Evolutionary conservation across 2,888 invertebrate species (phyloP), one percentile per base, ranked within the genome.

Genomic region (Zygaena filipendulae): DNA sequence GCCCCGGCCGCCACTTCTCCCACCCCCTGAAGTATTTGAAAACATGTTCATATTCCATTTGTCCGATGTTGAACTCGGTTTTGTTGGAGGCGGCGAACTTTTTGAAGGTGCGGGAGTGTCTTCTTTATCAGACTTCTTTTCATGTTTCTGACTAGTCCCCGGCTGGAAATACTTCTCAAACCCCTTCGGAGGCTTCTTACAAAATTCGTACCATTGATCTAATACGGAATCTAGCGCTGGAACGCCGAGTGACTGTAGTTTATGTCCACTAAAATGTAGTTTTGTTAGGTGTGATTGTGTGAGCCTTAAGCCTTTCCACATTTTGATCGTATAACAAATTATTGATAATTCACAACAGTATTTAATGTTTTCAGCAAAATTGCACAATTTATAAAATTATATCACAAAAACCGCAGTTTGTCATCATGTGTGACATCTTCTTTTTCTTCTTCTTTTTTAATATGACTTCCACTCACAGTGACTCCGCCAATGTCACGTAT

Each of bases 141-240:
- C 42, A 24, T 71, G 62, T 53, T 82, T 82, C 23, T 81, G 68
- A 41, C 69, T 58, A 21, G 74, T 61, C 11, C 84, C 83, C 5
- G 87, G 88, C 52, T 88, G 85, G 49, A 92, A 96, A 63, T 91
- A 95, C 54, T 96, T 95, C 58, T 95, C 96, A 64, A 96, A 96
- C 1, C 96, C 96, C 69, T 95, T 95, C 0, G 95, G 95, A 8
- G 91, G 89, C 50, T 90, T 88, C 47, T 90, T 87, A 52, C 90
- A 88, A 44, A 91, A 75, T 40, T 75, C 70, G 35, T 70, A 72
- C 81, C 81, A 90, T 47, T 88, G 81, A 48, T 84, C 82, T 59
- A 85, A 62, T 41, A 86, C 75, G 43, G 79, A 75, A 67, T 84
- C 81, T 49, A 85, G 42, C 40, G 75, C 82, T 45, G 81, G 81